Conservation (phyloP, 2,113 vertebrate species). For the Microtus ochrogaster region DNA sequence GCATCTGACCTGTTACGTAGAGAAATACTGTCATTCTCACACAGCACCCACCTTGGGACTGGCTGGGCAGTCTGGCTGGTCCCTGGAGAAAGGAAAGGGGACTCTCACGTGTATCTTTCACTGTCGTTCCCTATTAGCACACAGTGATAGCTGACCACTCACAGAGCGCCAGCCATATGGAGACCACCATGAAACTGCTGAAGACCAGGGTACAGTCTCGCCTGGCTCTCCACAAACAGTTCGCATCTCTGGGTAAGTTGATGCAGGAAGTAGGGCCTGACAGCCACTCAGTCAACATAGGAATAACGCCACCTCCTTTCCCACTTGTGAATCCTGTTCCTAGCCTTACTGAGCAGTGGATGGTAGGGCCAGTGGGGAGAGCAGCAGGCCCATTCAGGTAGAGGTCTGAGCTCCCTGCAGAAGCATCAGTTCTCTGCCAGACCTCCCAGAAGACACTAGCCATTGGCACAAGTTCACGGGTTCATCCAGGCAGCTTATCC, state of each 20-base stretch:
- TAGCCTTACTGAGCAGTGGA: neutral
- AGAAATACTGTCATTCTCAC: neutral
- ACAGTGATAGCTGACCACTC: slow-evolving; percentile 88
- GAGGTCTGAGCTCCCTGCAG: neutral
- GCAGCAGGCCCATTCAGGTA: neutral
- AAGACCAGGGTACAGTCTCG: slow-evolving; percentile 93
- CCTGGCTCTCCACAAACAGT: slow-evolving; percentile 96
- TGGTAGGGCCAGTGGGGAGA: neutral
- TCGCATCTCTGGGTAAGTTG: slow-evolving; percentile 93
- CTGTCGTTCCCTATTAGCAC: slow-evolving; percentile 80
- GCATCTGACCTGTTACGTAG: neutral
- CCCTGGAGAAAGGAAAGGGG: neutral
- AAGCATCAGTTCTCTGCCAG: neutral
- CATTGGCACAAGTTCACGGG: neutral
- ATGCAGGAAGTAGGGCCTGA: neutral
- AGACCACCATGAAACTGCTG: slow-evolving; percentile 95
- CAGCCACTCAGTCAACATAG: neutral
- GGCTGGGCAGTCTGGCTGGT: neutral
- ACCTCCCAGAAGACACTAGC: neutral
- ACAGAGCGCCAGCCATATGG: slow-evolving; percentile 97
- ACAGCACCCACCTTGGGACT: neutral
- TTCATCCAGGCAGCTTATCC: neutral
- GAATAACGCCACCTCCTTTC: neutral
- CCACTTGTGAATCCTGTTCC: neutral
- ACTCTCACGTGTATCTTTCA: neutral